A percentile compares a stretch with the other conserved stretches of the same genome.
Conservation (phyloP, 53 echinoderm and acorn worm genomes). For the Hippasteria phrygiana region DNA sequence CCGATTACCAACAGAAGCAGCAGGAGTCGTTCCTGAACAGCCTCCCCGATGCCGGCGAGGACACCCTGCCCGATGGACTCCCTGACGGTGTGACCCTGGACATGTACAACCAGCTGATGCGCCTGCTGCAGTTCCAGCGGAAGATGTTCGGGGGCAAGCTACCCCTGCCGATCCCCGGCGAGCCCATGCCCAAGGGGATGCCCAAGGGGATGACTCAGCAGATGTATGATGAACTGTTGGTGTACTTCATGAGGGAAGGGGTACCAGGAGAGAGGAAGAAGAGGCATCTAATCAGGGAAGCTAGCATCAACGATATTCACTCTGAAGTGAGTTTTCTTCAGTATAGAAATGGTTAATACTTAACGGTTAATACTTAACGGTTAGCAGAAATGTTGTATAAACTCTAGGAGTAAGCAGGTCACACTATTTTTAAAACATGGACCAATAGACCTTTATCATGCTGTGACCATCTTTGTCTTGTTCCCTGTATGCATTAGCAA, state of each 20-base stretch:
- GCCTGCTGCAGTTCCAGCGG: constrained; percentile 48
- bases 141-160: constrained; percentile 44
- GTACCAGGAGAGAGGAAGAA: constrained; percentile 35
- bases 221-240: constrained; percentile 41
- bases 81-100: constrained; percentile 31
- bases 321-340: constrained; percentile 50
- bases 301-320: constrained; percentile 58
- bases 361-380: no score
- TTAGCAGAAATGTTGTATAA: no score
- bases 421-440: no score
- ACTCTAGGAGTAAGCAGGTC: no score
- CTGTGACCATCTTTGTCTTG: no score
- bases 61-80: constrained; percentile 28
- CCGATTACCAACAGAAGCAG: constrained; percentile 36
- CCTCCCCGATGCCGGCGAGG: constrained; percentile 6
- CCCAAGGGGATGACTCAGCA: constrained; percentile 55
- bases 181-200: constrained; percentile 43
- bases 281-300: constrained; percentile 66
- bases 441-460: no score
- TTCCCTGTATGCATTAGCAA: no score
- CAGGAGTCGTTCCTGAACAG: constrained; percentile 49
- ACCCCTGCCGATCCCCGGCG: constrained; percentile 48
- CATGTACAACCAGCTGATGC: constrained; percentile 44
- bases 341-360: background rate
- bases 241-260: constrained; percentile 38